phyloP scores from a whole-genome alignment of 1,140 invertebrate species.

The Gonioctena quinquepunctata region DNA sequence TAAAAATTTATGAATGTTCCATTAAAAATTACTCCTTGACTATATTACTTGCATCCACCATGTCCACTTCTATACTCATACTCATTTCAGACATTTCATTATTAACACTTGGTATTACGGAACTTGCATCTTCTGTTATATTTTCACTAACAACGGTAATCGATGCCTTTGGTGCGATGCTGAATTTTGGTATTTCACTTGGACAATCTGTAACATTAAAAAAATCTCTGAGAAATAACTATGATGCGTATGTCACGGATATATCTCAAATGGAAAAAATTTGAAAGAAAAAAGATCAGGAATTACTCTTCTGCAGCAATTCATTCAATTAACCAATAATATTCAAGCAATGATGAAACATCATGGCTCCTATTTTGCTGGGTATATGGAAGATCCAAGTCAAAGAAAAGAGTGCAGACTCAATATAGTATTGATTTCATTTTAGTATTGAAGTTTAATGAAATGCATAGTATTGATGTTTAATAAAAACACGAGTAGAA shows the following conservation, averaged over 20 bases:
- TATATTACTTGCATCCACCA: constrained; percentile 54
- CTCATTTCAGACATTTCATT: constrained; percentile 53
- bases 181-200: constrained; percentile 56
- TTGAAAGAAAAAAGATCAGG: background rate
- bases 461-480: no score
- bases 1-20: no score
- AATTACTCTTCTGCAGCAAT: background rate
- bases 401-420: no score
- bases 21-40: constrained; percentile 18
- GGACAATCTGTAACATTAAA: constrained; percentile 54
- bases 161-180: constrained; percentile 33
- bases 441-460: no score
- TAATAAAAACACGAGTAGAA: no score
- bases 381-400: no score
- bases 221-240: background rate
- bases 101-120: constrained; percentile 49
- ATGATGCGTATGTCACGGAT: no score
- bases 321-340: no score
- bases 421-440: no score
- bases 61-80: constrained; percentile 59
- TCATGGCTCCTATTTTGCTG: no score
- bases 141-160: constrained; percentile 34
- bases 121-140: constrained; percentile 28
- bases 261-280: background rate
- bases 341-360: no score